Evolutionary conservation across 2,888 invertebrate species (phyloP).

Genomic region (Itoplectis maculator): DNA sequence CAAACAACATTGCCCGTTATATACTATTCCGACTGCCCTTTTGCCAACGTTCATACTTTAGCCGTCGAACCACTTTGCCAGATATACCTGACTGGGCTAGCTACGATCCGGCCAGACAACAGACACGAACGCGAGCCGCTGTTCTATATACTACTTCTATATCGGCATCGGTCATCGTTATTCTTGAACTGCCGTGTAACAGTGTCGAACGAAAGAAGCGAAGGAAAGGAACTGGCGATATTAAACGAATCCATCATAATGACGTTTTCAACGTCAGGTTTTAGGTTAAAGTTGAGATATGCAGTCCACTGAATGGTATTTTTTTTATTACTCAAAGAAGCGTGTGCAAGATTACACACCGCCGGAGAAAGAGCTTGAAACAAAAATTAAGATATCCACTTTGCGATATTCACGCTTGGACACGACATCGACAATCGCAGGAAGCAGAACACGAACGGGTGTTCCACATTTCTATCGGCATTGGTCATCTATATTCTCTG

Average conservation of each 20-base stretch:
- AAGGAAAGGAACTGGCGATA: not conserved
- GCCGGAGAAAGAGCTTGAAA: no score
- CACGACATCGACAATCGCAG: conserved; percentile 23
- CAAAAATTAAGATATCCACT: conserved; percentile 6
- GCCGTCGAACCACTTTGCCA: conserved; percentile 24
- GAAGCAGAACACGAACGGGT: conserved; percentile 57
- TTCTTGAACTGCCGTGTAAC: not conserved
- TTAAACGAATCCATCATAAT: not conserved
- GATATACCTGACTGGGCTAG: not conserved
- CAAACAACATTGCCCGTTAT: conserved; percentile 60
- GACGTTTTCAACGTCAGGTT: not conserved
- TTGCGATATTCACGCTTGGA: not conserved
- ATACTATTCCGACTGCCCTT: conserved; percentile 63
- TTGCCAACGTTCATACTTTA: conserved; percentile 51
- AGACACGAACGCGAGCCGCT: conserved; percentile 54
- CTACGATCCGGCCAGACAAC: conserved; percentile 5
- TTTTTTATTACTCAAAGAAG: no score
- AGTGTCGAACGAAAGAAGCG: not conserved
- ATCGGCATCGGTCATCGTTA: not conserved
- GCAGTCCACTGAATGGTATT: not conserved
- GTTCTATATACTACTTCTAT: not conserved
- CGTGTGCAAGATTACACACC: no score
- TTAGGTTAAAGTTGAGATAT: no score
- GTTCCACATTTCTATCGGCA: conserved; percentile 7
- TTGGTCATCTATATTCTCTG: conserved; percentile 17